Conservation (phyloP, 2,113 vertebrate species). For the Phalacrocorax aristotelis region DNA sequence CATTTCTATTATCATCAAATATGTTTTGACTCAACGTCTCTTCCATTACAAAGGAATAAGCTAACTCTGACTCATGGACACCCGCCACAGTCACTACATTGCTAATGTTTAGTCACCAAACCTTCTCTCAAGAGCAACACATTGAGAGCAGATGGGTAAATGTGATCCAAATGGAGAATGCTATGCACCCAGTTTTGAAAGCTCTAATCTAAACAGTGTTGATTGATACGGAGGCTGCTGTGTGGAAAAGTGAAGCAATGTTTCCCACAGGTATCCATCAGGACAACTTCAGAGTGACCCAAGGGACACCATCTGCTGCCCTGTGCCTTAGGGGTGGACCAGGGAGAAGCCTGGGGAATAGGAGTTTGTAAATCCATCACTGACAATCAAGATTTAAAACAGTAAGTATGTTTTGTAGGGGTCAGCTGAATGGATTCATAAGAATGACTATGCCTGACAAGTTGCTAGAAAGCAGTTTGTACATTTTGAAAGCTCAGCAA, state of each 20-base stretch:
- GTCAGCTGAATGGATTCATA: neutral
- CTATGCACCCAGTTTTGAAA: neutral
- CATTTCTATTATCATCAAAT: neutral
- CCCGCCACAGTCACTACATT: neutral
- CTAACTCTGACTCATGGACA: neutral
- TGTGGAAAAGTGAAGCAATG: neutral
- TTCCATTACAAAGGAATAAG: neutral
- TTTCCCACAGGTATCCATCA: neutral
- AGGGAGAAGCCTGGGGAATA: neutral
- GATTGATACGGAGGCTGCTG: neutral
- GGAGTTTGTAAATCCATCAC: neutral
- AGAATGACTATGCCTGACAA: neutral
- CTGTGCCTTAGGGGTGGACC: neutral
- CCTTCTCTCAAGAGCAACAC: neutral
- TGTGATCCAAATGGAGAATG: neutral
- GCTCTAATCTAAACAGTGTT: neutral
- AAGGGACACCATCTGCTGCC: neutral
- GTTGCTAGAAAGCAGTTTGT: neutral
- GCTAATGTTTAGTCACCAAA: neutral
- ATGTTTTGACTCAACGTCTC: neutral
- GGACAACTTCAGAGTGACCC: neutral
- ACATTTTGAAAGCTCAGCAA: neutral
- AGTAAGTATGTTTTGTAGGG: neutral
- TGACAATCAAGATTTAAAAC: neutral
- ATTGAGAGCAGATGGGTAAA: neutral